Evolutionary conservation across 2,888 invertebrate species (phyloP).

Genomic region (Drosophila peninsularis): DNA sequence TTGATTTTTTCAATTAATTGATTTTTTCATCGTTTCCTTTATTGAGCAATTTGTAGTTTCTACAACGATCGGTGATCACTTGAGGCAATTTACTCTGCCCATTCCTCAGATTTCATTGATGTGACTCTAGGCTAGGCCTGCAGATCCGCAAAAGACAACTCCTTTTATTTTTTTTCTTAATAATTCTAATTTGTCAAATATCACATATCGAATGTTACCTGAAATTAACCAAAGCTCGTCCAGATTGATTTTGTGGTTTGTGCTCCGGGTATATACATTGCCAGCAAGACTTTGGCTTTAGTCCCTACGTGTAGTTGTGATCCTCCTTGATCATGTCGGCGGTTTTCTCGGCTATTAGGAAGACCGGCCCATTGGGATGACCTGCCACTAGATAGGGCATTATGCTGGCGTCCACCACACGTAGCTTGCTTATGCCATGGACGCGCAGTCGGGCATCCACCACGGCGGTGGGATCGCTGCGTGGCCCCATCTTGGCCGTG

Average conservation of each 20-base stretch:
- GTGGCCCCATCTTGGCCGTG: constrained; percentile 88
- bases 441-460: constrained; percentile 87
- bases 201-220: not conserved
- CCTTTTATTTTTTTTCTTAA: not conserved
- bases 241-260: not conserved
- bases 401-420: constrained; percentile 86
- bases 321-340: constrained; percentile 86
- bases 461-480: constrained; percentile 86
- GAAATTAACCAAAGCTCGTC: not conserved
- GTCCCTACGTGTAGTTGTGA: constrained; percentile 74
- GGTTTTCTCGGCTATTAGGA: constrained; percentile 86
- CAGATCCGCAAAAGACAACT: not conserved
- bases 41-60: not conserved
- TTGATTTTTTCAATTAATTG: constrained; percentile 7
- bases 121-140: not conserved
- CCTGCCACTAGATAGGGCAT: constrained; percentile 86
- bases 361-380: constrained; percentile 86
- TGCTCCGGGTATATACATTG: not conserved
- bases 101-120: not conserved
- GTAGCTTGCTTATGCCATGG: constrained; percentile 85
- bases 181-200: not conserved
- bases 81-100: not conserved
- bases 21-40: constrained; percentile 4
- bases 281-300: constrained; percentile 1
- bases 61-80: not conserved